Percentiles rank a stretch among this genome's conserved stretches.
phyloP scores from a whole-genome alignment of 1,140 invertebrate genomes.

The Atopsyche davidsoni region DNA sequence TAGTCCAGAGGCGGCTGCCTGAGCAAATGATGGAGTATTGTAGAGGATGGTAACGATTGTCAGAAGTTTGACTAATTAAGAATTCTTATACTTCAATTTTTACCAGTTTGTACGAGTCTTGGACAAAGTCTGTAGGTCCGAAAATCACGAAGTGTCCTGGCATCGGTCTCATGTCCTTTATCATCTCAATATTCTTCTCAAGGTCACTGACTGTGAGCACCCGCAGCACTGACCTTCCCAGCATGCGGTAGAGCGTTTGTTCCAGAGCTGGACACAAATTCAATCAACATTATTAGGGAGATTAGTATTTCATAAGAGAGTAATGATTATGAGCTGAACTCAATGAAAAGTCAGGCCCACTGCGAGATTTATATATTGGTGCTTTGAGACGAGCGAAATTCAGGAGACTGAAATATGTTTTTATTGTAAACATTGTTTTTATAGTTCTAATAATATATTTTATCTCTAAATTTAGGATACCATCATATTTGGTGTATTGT shows the following conservation, averaged over 20 bases:
- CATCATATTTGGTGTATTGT: no score
- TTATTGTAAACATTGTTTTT: neutral
- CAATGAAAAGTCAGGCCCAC: neutral
- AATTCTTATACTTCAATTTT: conserved; percentile 16
- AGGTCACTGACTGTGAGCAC: conserved; percentile 56
- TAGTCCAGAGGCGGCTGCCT: conserved; percentile 41
- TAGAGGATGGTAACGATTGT: no score
- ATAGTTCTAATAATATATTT: no score
- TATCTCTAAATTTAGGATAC: no score
- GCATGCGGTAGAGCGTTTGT: conserved; percentile 55
- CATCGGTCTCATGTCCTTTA: conserved; percentile 58
- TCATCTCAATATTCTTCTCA: conserved; percentile 41
- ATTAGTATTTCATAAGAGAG: neutral
- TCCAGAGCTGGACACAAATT: conserved; percentile 50
- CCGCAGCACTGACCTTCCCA: conserved; percentile 54
- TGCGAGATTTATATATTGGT: neutral
- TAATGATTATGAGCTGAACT: neutral
- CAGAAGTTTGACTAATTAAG: no score
- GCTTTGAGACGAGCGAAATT: neutral
- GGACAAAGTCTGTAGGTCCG: conserved; percentile 36
- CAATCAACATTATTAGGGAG: neutral
- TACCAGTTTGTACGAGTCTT: conserved; percentile 42
- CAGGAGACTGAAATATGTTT: neutral
- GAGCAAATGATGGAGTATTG: conserved; percentile 6
- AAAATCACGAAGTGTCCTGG: conserved; percentile 54